Conservation (phyloP, 2,113 vertebrate genomes). For the Cygnus atratus region DNA sequence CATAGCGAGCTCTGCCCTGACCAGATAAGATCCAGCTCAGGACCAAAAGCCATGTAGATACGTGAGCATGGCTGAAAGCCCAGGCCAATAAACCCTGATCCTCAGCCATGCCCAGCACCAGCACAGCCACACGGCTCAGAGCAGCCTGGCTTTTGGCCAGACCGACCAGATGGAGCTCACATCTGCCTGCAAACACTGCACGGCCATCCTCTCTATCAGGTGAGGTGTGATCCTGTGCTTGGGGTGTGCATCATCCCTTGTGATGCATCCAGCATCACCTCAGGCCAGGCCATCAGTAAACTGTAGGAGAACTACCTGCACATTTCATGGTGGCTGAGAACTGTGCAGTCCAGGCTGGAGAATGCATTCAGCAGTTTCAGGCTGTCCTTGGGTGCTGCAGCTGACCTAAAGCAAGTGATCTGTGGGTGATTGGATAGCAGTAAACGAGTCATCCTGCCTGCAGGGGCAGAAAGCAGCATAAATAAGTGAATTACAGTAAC, state of each 20-base stretch:
- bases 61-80: neutral
- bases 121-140: neutral
- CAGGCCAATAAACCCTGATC: neutral
- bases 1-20: neutral
- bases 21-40: neutral
- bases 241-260: neutral
- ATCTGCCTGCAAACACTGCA: neutral
- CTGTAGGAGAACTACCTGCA: neutral
- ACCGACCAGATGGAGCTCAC: neutral
- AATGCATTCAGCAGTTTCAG: neutral
- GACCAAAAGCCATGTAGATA: neutral
- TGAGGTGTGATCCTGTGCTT: neutral
- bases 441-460: conserved; percentile 20
- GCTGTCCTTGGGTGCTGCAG: neutral
- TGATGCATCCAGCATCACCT: neutral
- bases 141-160: neutral
- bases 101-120: neutral
- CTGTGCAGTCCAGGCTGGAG: neutral
- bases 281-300: neutral
- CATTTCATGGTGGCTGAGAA: neutral
- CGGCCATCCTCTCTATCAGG: neutral
- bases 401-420: conserved; percentile 8
- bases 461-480: conserved; percentile 27
- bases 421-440: neutral
- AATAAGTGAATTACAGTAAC: conserved; percentile 29